Percentiles rank a stretch among this genome's conserved stretches.
These are phyloP conservation scores for Saguinus imperator DNA, from an alignment of 2,113 vertebrate species.

Conservation along the genomic window DNA sequence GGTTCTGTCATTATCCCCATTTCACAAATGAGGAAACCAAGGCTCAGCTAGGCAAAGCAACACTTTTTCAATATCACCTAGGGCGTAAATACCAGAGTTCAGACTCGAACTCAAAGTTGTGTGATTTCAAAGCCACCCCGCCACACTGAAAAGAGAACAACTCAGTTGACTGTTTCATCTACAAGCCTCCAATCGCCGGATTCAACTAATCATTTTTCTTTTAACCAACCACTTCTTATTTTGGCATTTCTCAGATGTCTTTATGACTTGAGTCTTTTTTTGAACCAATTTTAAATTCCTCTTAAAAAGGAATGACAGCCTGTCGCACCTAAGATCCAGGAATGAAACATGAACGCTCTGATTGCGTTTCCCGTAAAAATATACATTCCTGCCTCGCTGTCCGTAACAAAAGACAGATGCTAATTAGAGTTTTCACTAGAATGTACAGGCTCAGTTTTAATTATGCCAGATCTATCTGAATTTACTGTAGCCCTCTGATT, in stretches of 20 bases:
- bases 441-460: constrained; percentile 71
- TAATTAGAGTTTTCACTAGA: constrained; percentile 52
- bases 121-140: not conserved
- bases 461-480: constrained; percentile 69
- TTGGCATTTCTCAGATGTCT: not conserved
- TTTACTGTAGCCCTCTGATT: constrained; percentile 81
- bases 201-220: not conserved
- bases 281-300: not conserved
- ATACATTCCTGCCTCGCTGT: not conserved
- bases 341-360: not conserved
- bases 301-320: not conserved
- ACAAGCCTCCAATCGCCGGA: not conserved
- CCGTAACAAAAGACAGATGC: constrained; percentile 69
- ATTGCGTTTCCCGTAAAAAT: not conserved
- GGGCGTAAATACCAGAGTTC: not conserved
- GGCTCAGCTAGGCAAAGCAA: not conserved
- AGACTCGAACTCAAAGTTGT: not conserved
- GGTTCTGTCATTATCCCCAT: not conserved
- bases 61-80: not conserved
- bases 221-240: not conserved
- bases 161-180: rapidly evolving
- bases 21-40: not conserved
- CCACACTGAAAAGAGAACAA: not conserved
- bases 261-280: not conserved
- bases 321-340: not conserved